Evolutionary conservation across 2,113 vertebrate species (phyloP).

Genomic region (Atherinomorus stipes): DNA sequence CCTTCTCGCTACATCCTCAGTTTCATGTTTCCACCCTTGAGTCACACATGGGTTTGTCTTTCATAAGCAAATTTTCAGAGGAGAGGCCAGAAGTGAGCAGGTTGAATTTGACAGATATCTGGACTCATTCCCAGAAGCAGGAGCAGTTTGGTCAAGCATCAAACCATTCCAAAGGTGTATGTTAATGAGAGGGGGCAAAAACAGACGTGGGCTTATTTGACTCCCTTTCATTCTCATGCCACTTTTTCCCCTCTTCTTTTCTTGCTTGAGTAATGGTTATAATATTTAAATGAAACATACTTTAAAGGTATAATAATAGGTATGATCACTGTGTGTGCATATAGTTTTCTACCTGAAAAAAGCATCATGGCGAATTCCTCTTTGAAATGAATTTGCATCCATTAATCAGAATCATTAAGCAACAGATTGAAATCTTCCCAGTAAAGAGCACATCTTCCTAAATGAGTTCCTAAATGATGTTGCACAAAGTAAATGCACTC

Average conservation of each 20-base stretch:
- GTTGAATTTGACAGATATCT: background rate
- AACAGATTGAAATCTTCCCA: background rate
- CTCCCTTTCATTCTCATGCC: background rate
- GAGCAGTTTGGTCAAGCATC: background rate
- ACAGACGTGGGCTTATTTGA: background rate
- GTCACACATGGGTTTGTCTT: conserved; percentile 19
- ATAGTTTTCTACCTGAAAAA: background rate
- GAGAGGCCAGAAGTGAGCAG: background rate
- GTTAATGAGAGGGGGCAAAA: background rate
- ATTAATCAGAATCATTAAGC: background rate
- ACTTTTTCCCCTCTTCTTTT: no score
- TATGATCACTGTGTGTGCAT: no score
- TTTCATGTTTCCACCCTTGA: conserved; percentile 36
- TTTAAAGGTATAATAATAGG: no score
- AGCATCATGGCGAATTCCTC: background rate
- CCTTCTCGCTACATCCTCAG: conserved; percentile 20
- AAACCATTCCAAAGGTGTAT: background rate
- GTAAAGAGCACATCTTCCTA: background rate
- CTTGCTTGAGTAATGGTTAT: no score
- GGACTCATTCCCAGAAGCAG: background rate
- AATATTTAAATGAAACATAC: no score
- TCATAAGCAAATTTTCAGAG: conserved; percentile 15
- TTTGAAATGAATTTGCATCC: background rate
- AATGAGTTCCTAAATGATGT: background rate
- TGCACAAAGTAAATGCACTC: conserved; percentile 3